phyloP scores from a whole-genome alignment of 2,797 vertebrate genomes.

The Oryzias dopingdopingensis region DNA sequence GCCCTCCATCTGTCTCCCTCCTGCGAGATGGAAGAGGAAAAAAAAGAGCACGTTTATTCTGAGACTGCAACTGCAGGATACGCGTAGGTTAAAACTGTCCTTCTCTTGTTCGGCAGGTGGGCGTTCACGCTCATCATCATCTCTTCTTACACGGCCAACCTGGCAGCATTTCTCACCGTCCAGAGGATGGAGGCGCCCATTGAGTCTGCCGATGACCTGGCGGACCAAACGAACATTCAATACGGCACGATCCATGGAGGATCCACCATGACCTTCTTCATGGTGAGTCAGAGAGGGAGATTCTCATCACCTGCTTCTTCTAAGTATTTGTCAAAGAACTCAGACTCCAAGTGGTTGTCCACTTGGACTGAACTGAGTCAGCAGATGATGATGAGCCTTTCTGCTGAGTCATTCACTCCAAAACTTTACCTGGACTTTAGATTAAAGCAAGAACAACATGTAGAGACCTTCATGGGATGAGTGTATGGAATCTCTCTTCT shows the following conservation, averaged over 20 bases:
- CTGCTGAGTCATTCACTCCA: no score
- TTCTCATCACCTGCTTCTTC: background rate
- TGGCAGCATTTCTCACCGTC: slow-evolving; percentile 91
- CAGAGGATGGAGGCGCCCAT: slow-evolving; percentile 92
- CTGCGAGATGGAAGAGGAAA: slow-evolving; percentile 2
- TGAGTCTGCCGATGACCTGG: slow-evolving; percentile 87
- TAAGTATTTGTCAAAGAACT: no score
- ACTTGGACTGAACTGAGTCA: no score
- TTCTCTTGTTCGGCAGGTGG: slow-evolving; percentile 77
- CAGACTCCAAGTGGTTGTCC: no score
- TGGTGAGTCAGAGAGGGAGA: slow-evolving; percentile 67
- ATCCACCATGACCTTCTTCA: slow-evolving; percentile 94
- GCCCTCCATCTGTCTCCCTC: slow-evolving; percentile 39
- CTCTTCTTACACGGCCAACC: slow-evolving; percentile 98
- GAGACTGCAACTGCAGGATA: slow-evolving; percentile 4
- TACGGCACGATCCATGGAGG: slow-evolving; percentile 91
- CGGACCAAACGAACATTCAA: slow-evolving; percentile 92
- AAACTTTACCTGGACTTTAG: no score
- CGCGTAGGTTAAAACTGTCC: slow-evolving; percentile 16
- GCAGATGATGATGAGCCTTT: no score
- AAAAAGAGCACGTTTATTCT: background rate
- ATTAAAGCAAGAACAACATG: no score
- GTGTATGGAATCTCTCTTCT: no score
- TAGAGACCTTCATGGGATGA: no score
- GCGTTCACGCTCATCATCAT: slow-evolving; percentile 99